Base-by-base conservation (phyloP, 2,888 invertebrate species). In the Pherbina coryleti region DNA sequence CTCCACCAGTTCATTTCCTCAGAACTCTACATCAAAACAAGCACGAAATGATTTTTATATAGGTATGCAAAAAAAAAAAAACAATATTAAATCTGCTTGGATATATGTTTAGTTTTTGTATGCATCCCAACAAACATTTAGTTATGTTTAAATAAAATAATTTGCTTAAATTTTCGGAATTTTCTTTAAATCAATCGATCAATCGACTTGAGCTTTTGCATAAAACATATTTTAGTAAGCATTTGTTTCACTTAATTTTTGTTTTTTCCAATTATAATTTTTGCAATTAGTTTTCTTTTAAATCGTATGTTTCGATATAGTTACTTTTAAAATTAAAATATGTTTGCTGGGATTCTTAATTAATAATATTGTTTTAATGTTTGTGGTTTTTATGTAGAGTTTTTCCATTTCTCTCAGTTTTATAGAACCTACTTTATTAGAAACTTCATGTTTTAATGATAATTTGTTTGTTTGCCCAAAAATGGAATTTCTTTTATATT, bases 21-120 rank as follows among this genome's bases (percentile, higher is more conserved):
- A 83, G 83, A 84, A 84, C 72, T 82, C 82, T 75, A 81, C 82
- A 81, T 82, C 83, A 84, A 83, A 84, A 84, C 81, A 84, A 81
- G 82, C 83, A 83, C 83, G 83, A 82, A 84, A 83, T 83, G 83
- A 85, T 76, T 85, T 79, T 82, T 85, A 85, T 79, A 85, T 86
- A 84, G 85, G 85, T 86, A 85, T 84, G 83, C 79, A 78, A 81
- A 77, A 55, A 77, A 57, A 77, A 49, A 44, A 11, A 57, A 67
- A 73, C 69, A 49, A 44, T 66, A 55, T 70, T 71, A 75, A 76
- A 49, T 73, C 51, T 67, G 74, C 34, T 64, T 67, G 53, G 69
- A 72, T 34, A 37, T 66, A 73, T 28, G 49, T 51, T 72, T 72
- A 25, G 72, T 79, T 62, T 77, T 77, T 78, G 55, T 55, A 57